Evolutionary conservation across 2,113 vertebrate species (phyloP).

Genomic region (Dryoscopus gambensis): DNA sequence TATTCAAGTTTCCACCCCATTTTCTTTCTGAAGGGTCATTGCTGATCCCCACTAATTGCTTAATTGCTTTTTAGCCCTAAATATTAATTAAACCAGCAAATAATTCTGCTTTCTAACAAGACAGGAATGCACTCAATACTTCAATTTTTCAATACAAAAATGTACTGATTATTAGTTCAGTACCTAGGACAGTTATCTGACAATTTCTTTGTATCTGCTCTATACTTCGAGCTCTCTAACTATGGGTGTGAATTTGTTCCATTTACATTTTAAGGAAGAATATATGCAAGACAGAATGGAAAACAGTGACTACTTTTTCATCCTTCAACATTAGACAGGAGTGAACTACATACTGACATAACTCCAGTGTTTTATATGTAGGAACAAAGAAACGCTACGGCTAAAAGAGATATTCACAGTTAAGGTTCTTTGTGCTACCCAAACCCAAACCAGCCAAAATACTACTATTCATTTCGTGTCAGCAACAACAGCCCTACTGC

Average conservation of each 20-base stretch:
- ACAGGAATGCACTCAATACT: background rate
- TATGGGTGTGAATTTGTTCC: conserved; percentile 31
- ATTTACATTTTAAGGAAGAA: conserved; percentile 25
- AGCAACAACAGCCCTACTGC: conserved; percentile 8
- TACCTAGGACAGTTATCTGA: conserved; percentile 4
- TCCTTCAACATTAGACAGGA: conserved; percentile 32
- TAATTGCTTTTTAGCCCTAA: background rate
- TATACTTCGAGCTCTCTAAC: background rate
- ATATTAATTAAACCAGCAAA: background rate
- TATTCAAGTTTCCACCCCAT: background rate
- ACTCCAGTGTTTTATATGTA: conserved; percentile 75
- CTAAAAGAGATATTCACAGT: conserved; percentile 73
- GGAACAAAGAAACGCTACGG: conserved; percentile 47
- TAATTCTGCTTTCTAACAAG: background rate
- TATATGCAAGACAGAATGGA: conserved; percentile 20
- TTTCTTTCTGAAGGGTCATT: conserved; percentile 8
- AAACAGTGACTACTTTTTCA: conserved; percentile 36
- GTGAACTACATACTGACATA: conserved; percentile 34
- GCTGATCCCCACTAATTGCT: background rate
- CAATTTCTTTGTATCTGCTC: background rate
- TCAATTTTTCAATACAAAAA: background rate
- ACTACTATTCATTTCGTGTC: background rate
- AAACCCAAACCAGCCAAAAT: conserved; percentile 22
- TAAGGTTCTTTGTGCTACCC: conserved; percentile 31
- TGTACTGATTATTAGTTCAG: conserved; percentile 2